Evolutionary conservation across 2,797 vertebrate genomes (phyloP).

Genomic region (Megaceryle alcyon): DNA sequence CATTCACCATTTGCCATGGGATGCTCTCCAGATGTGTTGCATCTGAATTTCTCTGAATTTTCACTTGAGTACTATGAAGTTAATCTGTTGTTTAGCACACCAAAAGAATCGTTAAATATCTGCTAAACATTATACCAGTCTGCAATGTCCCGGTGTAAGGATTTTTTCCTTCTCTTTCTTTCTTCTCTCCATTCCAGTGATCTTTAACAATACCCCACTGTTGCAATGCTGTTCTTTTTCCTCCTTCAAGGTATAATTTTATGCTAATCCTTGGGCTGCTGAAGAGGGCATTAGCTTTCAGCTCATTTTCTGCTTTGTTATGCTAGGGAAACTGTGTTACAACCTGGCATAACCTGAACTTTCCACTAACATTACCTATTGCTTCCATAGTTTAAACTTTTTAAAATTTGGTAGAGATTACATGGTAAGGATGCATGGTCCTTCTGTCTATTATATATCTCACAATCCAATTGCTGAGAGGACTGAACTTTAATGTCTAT

Average conservation of each 20-base stretch:
- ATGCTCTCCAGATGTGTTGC: constrained; percentile 84
- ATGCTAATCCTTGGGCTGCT: constrained; percentile 81
- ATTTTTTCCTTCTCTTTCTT: constrained; percentile 45
- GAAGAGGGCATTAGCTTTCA: constrained; percentile 71
- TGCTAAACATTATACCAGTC: constrained; percentile 58
- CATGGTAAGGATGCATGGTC: not conserved
- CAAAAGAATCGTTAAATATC: constrained; percentile 76
- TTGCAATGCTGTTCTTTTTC: constrained; percentile 59
- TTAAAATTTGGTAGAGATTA: constrained; percentile 45
- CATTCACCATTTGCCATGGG: constrained; percentile 77
- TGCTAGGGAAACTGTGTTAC: constrained; percentile 30
- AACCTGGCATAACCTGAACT: constrained; percentile 61
- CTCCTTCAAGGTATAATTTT: constrained; percentile 78
- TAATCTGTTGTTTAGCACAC: constrained; percentile 78
- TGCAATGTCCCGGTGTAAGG: constrained; percentile 11
- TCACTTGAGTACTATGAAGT: constrained; percentile 66
- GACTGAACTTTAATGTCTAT: constrained; percentile 59
- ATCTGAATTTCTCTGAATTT: constrained; percentile 76
- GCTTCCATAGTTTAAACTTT: constrained; percentile 35
- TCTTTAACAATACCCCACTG: constrained; percentile 76
- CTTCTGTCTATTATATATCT: constrained; percentile 50
- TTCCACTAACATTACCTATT: constrained; percentile 31
- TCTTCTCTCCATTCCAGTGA: constrained; percentile 61
- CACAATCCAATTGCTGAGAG: constrained; percentile 39
- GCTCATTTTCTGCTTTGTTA: constrained; percentile 62